phyloP scores from a whole-genome alignment of 2,797 vertebrate genomes.

The Leptoclinus maculatus region DNA sequence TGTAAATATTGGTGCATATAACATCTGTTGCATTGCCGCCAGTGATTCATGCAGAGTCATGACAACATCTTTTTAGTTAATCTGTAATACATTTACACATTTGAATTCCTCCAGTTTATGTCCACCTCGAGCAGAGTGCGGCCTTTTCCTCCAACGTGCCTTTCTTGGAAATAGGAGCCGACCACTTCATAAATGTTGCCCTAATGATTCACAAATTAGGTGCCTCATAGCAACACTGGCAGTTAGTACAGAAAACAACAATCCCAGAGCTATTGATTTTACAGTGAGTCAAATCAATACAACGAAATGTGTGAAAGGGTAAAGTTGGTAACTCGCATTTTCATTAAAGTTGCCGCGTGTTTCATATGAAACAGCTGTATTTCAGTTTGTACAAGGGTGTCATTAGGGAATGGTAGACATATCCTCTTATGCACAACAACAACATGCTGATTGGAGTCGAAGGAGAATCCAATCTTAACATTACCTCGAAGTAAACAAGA shows the following conservation, averaged over 20 bases:
- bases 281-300: constrained; percentile 1
- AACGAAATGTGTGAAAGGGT: background rate
- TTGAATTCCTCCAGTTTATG: constrained; percentile 39
- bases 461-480: constrained; percentile 14
- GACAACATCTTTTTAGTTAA: background rate
- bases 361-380: constrained; percentile 1
- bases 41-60: constrained; percentile 28
- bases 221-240: constrained; percentile 18
- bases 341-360: background rate
- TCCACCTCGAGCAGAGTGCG: background rate
- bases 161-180: constrained; percentile 10
- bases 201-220: constrained; percentile 20
- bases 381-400: background rate
- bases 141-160: background rate
- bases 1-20: background rate
- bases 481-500: constrained; percentile 43
- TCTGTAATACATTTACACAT: constrained; percentile 13
- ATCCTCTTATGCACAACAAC: constrained; percentile 29
- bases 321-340: background rate
- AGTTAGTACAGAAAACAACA: background rate
- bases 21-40: constrained; percentile 10
- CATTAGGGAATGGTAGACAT: constrained; percentile 30
- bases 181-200: constrained; percentile 15
- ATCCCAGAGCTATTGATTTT: background rate
- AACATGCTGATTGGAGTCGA: constrained; percentile 10